Evolutionary conservation across 1,140 invertebrate genomes (phyloP), one percentile per base, ranked within the genome.

Genomic region (Pseudoatta argentina): DNA sequence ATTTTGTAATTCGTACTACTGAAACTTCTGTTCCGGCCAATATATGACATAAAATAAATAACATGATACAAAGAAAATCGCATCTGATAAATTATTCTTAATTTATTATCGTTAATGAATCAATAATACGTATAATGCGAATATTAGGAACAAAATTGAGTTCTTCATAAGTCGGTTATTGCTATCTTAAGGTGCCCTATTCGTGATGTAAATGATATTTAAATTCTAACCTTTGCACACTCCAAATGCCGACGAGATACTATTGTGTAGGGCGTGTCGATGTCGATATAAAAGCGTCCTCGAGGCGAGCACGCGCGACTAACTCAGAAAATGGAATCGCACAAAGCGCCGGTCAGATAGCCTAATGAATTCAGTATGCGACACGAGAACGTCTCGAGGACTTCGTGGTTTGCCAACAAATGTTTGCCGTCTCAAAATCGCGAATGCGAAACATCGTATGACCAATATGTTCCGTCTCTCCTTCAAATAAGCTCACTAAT

Each of bases 301-400:
- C 39, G 85, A 71, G 27, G 71, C 7, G 44, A 72, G 27, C 85
- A 61, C 24, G 39, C 39, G 51, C 39, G 63, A 57, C 64, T 14
- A 48, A 69, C n/a, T 81, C 64, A 51, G 85, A 79, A 86, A 86
- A 81, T 86, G 76, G 39, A 86, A 79, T 82, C 39, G 53, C 48
- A 85, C 73, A 85, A 85, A 78, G 85, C 61, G 64, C 77, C 51
- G 63, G 64, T 63, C 63, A 69, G 76, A 55, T 81, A 86, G 64
- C 64, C 85, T 86, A 86, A 86, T 86, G 85, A 86, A 86, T 78
- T 69, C 85, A 69, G 76, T 53, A 69, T 79, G 85, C 63, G 64
- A 61, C 53, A n/a, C 64, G 66, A 83, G 79, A 83, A 57, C 48
- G 85, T 77, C 73, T 79, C 85, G 85, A 86, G 75, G 75, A 86